Percentiles rank a stretch among this genome's conserved stretches.
Conservation (phyloP, 2,797 vertebrate species). For the Erethizon dorsatum region DNA sequence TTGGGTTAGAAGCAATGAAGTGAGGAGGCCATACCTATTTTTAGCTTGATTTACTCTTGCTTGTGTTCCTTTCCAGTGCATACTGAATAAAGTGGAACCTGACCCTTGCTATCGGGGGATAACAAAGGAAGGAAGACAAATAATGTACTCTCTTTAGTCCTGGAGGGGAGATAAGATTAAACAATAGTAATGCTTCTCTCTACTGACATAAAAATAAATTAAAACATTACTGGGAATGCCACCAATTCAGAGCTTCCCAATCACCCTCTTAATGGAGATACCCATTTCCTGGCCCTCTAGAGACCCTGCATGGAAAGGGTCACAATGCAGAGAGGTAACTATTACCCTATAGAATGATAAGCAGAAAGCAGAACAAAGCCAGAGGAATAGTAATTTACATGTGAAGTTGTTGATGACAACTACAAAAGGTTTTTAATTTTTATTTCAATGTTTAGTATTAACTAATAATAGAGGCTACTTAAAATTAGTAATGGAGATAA, state of each 20-base stretch:
- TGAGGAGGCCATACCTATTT: slow-evolving; percentile 42
- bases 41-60: slow-evolving; percentile 71
- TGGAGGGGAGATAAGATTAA: slow-evolving; percentile 76
- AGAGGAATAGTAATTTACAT: neutral
- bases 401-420: neutral
- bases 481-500: neutral
- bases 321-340: neutral
- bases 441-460: neutral
- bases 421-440: neutral
- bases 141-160: slow-evolving; percentile 75
- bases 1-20: neutral
- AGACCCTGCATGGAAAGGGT: slow-evolving; percentile 1
- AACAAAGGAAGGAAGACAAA: slow-evolving; percentile 79
- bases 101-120: slow-evolving; percentile 29
- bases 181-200: slow-evolving; percentile 77
- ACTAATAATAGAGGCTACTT: neutral
- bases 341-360: neutral
- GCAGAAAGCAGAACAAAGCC: neutral
- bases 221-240: slow-evolving; percentile 66
- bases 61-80: slow-evolving; percentile 53
- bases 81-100: slow-evolving; percentile 56
- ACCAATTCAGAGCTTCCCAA: slow-evolving; percentile 64
- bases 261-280: neutral
- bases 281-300: slow-evolving; percentile 39
- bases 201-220: slow-evolving; percentile 79